Evolutionary conservation across 2,888 invertebrate genomes (phyloP).

Genomic region (Serripes groenlandicus): DNA sequence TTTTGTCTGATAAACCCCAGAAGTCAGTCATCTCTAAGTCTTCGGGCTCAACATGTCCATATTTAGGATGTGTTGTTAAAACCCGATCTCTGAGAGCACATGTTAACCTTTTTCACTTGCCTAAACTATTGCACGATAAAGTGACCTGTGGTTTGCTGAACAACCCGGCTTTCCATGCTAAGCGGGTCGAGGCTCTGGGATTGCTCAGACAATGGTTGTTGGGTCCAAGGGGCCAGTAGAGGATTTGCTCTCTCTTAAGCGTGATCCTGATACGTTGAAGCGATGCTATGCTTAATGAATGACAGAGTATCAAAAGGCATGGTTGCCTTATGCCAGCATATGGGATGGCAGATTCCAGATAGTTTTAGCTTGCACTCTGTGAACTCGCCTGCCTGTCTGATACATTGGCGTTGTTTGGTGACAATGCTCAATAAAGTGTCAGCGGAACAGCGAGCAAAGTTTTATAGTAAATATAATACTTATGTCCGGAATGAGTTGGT

Average conservation of each 20-base stretch:
- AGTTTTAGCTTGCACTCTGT: neutral
- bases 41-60: neutral
- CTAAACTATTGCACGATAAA: neutral
- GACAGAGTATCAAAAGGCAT: neutral
- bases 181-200: neutral
- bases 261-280: neutral
- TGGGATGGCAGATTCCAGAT: neutral
- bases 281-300: neutral
- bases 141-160: neutral
- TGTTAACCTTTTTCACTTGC: neutral
- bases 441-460: neutral
- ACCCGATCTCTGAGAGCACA: neutral
- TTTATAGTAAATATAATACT: neutral
- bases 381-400: neutral
- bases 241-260: neutral
- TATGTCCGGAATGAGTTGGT: too few relatives aligned
- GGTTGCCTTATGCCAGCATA: neutral
- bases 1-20: neutral
- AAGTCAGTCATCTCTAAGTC: neutral
- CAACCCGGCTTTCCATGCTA: neutral
- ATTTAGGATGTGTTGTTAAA: neutral
- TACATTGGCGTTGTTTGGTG: neutral
- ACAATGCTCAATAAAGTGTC: neutral
- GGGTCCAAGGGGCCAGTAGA: neutral
- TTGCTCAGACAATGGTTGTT: neutral